These are phyloP conservation scores for Cichlasoma orientale DNA, from an alignment of 2,797 vertebrate genomes.

Conservation along the genomic window DNA sequence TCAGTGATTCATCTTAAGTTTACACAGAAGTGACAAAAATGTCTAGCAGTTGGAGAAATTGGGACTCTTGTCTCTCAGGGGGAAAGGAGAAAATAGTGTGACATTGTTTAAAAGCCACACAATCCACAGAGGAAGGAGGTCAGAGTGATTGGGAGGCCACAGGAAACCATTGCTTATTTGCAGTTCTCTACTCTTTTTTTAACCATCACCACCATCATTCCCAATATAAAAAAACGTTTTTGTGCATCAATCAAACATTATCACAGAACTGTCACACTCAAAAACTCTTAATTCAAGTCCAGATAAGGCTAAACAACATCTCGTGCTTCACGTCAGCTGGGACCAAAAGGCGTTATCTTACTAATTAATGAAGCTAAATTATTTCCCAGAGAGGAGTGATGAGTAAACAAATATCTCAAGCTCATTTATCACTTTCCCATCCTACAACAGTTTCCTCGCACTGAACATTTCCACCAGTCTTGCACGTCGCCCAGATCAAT, in stretches of 20 bases:
- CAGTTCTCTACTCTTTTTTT: background rate
- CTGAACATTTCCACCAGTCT: slow-evolving; percentile 28
- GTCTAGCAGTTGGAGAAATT: background rate
- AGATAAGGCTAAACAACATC: slow-evolving; percentile 14
- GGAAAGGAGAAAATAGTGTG: slow-evolving; percentile 7
- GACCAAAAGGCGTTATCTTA: slow-evolving; percentile 12
- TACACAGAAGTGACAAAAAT: slow-evolving; percentile 9
- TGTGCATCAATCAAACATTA: background rate
- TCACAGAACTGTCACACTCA: background rate
- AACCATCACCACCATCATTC: background rate
- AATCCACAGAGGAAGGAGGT: slow-evolving; percentile 9
- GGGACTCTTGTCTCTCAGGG: background rate
- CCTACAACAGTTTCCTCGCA: slow-evolving; percentile 26
- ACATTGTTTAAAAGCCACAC: slow-evolving; percentile 14
- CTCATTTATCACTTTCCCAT: slow-evolving; percentile 37
- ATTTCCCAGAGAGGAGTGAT: slow-evolving; percentile 43
- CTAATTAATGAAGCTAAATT: slow-evolving; percentile 28
- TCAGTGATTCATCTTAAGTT: slow-evolving; percentile 1
- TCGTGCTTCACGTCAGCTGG: background rate
- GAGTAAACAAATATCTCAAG: slow-evolving; percentile 38
- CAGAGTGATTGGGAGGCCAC: background rate
- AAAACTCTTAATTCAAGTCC: background rate
- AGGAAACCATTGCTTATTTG: background rate
- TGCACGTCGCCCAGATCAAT: slow-evolving; percentile 32
- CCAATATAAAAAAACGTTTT: background rate